Base-by-base conservation (phyloP, 2,888 invertebrate genomes). In the Volucella inanis region DNA sequence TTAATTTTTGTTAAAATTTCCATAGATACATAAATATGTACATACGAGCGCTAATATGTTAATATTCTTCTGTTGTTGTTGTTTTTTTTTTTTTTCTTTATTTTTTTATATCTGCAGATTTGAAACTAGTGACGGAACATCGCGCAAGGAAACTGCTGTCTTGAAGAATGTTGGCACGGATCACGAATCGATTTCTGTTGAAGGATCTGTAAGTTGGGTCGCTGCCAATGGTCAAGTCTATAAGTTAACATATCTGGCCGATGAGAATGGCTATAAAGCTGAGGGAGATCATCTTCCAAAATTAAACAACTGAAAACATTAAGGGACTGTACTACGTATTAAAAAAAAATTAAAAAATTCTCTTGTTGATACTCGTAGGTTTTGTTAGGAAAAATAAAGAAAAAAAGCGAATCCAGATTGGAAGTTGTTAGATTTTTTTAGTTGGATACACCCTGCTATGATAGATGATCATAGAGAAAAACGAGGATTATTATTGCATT, bases 161-260 rank as follows among this genome's bases (percentile, higher is more conserved):
- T 74, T 91, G 75, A 90, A 90, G 83, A 90, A 91, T 71, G 88
- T 88, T 11, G 91, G 92, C 38, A 89, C 90, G 0, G 91, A 92
- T 65, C 87, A 91, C 74, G 92, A 92, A 87, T 89, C 90, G n/a
- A 87, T 89, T n/a, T 88, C 88, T 0, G 91, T 94, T 8, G 90
- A 89, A 68, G 94, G 94, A 38, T 92, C 92, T 12, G 93, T 93
- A 88, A 90, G 92, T 10, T 93, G 93, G 93, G 91, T 93, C 0
- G 94, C 92, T 18, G 93, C 93, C 39, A 93, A 94, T 87, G 93
- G 94, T 0, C 92, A 93, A 22, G 90, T 90, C 0, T 94, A 94
- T 89, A 93, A 93, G 14, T 93, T 95, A 75, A 94, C 88, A 45
- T 90, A 89, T 87, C 59, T 90, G 77, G 90, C 90, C 64, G 89